phyloP scores from a whole-genome alignment of 92 coral and sea anemone genomes.

The Zoanthus solanderi region DNA sequence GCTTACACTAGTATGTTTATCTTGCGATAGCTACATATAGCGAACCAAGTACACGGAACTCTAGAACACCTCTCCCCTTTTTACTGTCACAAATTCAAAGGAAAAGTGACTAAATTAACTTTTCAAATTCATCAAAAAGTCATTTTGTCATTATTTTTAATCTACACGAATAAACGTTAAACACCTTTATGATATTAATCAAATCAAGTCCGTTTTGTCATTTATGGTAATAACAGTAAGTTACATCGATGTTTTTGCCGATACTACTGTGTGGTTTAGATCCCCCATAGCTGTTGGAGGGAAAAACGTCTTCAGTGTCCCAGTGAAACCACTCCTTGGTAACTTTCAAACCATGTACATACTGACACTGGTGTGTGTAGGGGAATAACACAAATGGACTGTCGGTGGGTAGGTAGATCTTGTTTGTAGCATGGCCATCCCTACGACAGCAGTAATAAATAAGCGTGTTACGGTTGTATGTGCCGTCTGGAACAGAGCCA shows the following conservation, averaged over 20 bases:
- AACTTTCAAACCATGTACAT: slow-evolving; percentile 34
- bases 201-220: neutral
- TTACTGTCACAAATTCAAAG: too few relatives aligned
- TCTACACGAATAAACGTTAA: too few relatives aligned
- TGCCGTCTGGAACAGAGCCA: slow-evolving; percentile 65
- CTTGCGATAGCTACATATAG: too few relatives aligned
- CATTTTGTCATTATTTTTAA: too few relatives aligned
- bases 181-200: neutral
- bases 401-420: slow-evolving; percentile 71
- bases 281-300: slow-evolving; percentile 5
- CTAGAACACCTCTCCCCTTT: too few relatives aligned
- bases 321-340: slow-evolving; percentile 35
- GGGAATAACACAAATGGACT: slow-evolving; percentile 53
- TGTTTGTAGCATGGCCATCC: slow-evolving; percentile 66
- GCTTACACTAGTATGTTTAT: too few relatives aligned
- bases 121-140: too few relatives aligned
- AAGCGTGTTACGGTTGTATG: slow-evolving; percentile 32
- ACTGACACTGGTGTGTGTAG: slow-evolving; percentile 44
- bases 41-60: too few relatives aligned
- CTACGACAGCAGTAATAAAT: slow-evolving; percentile 68
- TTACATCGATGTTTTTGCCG: slow-evolving; percentile 16
- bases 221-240: slow-evolving; percentile 22
- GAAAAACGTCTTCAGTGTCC: slow-evolving; percentile 36
- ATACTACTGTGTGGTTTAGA: slow-evolving; percentile 1
- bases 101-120: too few relatives aligned